Evolutionary conservation across 2,113 vertebrate species (phyloP), one percentile per base, ranked within the genome.

Genomic region (Clarias gariepinus): DNA sequence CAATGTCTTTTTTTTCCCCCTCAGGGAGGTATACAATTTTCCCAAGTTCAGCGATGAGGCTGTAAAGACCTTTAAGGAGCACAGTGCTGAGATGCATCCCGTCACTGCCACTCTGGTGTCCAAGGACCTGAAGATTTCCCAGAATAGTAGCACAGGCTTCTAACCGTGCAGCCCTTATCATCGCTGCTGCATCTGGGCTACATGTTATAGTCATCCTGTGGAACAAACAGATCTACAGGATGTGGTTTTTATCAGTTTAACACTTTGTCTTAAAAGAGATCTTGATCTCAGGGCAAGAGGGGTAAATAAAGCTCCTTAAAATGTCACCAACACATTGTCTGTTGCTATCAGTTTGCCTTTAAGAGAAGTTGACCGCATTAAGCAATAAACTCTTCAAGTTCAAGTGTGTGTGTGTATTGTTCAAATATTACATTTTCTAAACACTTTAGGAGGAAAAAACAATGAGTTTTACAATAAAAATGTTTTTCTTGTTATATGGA

Each of bases 21-120:
- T 12, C 91, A 99, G 98, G 88, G 98, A 99, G 55, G 95, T 99
- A 28, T 97, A 95, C 61, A 93, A 88, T 91, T 98, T 97, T 86
- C 96, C 97, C 4, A 96, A 97, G 90, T 95, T 91, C 77, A 94
- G 74, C 0, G 94, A 96, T 3, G 93, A 96, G 92, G 93, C 97
- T 0, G 87, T 98, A 52, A 90, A 77, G 10, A 61, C 93, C 0
- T 99, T 97, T 88, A 85, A 93, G 69, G 94, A 95, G 84, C 93
- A 96, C 52, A 94, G 93, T 68, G 91, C 88, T 0, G 93, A 84
- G 4, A 97, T 99, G 97, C 98, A 99, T 83, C 96, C 96, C 0
- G 96, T 98, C 89, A 98, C 97, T 1, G 92, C 96, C 1, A 95
- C 94, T 91, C 93, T 99, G 77, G 96, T 98, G 85, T 94, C 95